Percentiles rank a stretch among this genome's conserved stretches.
Conservation (phyloP, 2,797 vertebrate species). For the Gymnopithys bicolor region DNA sequence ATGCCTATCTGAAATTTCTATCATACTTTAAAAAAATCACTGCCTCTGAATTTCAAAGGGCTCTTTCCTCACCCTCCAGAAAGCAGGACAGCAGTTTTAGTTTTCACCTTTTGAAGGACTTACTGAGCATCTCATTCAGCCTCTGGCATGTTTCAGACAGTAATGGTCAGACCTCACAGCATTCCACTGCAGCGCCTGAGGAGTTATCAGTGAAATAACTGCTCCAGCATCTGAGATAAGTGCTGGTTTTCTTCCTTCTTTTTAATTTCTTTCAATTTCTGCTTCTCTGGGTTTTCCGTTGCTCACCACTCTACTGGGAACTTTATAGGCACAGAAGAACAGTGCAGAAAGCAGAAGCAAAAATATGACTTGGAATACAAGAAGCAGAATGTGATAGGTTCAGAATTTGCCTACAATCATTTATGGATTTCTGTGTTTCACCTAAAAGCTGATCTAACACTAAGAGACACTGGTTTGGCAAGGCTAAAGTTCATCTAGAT, state of each 20-base stretch:
- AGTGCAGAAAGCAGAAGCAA: neutral
- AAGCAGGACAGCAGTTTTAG: neutral
- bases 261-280: neutral
- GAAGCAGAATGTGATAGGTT: neutral
- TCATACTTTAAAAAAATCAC: neutral
- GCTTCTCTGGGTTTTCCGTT: neutral
- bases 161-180: neutral
- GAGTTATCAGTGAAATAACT: neutral
- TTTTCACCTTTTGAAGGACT: conserved; percentile 6
- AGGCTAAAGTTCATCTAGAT: neutral
- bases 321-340: neutral
- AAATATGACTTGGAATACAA: neutral
- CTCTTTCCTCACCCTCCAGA: neutral
- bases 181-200: neutral
- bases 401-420: neutral
- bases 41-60: neutral
- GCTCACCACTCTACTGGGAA: neutral
- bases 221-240: neutral
- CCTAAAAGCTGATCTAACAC: neutral
- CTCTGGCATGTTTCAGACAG: neutral
- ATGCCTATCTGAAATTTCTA: neutral
- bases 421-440: neutral
- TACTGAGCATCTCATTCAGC: conserved; percentile 13
- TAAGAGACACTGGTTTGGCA: neutral
- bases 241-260: neutral